Evolutionary conservation across 2,797 vertebrate genomes (phyloP).

Genomic region (Hyperoplus immaculatus): DNA sequence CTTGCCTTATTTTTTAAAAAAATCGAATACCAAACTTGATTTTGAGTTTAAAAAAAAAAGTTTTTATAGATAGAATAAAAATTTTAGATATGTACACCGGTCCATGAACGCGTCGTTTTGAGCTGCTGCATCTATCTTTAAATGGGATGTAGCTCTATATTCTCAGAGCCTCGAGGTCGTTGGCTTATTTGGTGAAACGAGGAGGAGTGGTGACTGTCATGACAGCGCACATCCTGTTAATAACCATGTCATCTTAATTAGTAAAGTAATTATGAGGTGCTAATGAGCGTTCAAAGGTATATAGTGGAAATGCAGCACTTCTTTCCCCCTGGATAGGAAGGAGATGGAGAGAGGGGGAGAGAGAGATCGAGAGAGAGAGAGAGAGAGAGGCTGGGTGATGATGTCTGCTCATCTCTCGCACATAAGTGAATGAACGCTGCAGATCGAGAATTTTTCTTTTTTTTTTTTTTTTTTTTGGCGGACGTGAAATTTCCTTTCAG

Average conservation of each 20-base stretch:
- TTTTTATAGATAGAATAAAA: rapidly evolving
- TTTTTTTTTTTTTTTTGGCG: not conserved
- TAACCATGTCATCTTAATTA: conserved; percentile 92
- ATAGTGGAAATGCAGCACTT: conserved; percentile 82
- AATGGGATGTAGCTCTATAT: conserved; percentile 15
- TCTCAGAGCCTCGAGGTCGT: conserved; percentile 46
- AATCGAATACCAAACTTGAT: not conserved
- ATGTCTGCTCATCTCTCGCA: conserved; percentile 41
- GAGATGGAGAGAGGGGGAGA: conserved; percentile 52
- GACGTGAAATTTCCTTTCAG: conserved; percentile 28
- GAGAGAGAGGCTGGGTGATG: conserved; percentile 35
- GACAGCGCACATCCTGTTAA: conserved; percentile 86
- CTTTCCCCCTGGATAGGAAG: conserved; percentile 72
- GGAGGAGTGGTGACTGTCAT: conserved; percentile 85
- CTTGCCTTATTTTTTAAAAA: not conserved
- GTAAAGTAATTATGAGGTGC: conserved; percentile 93
- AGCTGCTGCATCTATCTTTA: conserved; percentile 25
- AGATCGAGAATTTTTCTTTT: not conserved
- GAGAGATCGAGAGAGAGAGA: conserved; percentile 54
- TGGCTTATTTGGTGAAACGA: conserved; percentile 78
- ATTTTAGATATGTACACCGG: not conserved
- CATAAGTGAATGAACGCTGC: conserved; percentile 25
- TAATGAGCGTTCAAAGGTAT: conserved; percentile 91
- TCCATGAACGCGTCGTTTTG: conserved; percentile 1
- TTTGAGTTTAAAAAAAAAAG: not conserved